These are phyloP conservation scores for Dolichallabes microphthalmus DNA, from an alignment of 2,113 vertebrate genomes.

Conservation along the genomic window DNA sequence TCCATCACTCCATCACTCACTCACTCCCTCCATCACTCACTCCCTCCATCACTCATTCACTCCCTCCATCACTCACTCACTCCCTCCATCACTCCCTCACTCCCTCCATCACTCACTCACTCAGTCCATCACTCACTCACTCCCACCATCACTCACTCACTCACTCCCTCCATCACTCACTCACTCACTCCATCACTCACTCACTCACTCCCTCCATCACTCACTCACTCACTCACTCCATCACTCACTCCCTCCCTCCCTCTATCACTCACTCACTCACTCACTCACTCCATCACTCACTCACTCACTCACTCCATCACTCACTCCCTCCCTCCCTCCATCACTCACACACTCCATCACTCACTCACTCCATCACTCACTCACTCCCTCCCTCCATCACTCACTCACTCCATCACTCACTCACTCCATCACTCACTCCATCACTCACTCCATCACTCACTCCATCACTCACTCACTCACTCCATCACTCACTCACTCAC, in stretches of 20 bases:
- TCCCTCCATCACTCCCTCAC: background rate
- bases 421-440: too few relatives aligned
- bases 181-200: background rate
- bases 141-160: background rate
- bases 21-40: too few relatives aligned
- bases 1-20: background rate
- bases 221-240: background rate
- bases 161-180: background rate
- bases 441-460: background rate
- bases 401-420: background rate
- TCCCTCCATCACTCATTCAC: too few relatives aligned
- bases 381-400: background rate
- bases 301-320: background rate
- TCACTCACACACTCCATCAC: background rate
- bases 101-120: too few relatives aligned
- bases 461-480: background rate
- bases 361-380: background rate
- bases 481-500: background rate
- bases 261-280: too few relatives aligned
- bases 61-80: background rate
- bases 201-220: too few relatives aligned
- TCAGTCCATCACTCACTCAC: too few relatives aligned
- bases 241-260: too few relatives aligned
- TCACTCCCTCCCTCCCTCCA: too few relatives aligned
- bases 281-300: too few relatives aligned